Percentiles rank a stretch among this genome's conserved stretches.
Evolutionary conservation across 2,888 invertebrate genomes (phyloP).

Genomic region (Busseola fusca): DNA sequence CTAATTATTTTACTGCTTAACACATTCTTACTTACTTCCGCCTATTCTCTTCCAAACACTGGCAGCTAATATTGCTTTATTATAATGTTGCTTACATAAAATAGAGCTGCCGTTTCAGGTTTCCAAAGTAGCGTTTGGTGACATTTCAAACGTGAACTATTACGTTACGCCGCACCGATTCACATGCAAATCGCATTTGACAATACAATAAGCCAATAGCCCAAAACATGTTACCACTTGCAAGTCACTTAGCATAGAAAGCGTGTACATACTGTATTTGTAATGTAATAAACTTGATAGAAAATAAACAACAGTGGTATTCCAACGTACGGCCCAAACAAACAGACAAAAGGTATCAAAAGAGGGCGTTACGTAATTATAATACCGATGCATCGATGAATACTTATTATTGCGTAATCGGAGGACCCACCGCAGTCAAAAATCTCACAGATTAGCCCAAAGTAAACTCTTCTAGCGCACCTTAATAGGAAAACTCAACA

Average conservation of each 20-base stretch:
- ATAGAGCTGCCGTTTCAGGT: conserved; percentile 49
- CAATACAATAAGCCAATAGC: conserved; percentile 70
- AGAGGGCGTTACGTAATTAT: conserved; percentile 80
- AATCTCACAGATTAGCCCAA: conserved; percentile 59
- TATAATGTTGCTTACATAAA: conserved; percentile 38
- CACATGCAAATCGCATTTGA: conserved; percentile 71
- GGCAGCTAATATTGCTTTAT: conserved; percentile 25
- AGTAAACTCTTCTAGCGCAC: conserved; percentile 57
- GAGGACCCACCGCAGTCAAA: conserved; percentile 65
- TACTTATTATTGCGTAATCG: conserved; percentile 75
- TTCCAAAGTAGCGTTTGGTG: conserved; percentile 53
- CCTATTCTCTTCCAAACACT: conserved; percentile 7
- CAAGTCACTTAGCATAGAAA: conserved; percentile 81
- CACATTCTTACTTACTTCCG: conserved; percentile 5
- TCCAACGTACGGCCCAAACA: conserved; percentile 70
- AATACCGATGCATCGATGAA: conserved; percentile 74
- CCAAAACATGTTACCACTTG: conserved; percentile 72
- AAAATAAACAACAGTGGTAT: conserved; percentile 76
- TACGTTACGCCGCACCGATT: conserved; percentile 66
- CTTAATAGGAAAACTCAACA: conserved; percentile 65
- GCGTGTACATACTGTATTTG: conserved; percentile 68
- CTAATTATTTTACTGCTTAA: conserved; percentile 4
- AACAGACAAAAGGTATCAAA: conserved; percentile 81
- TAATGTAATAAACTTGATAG: conserved; percentile 75
- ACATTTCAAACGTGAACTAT: conserved; percentile 69